Evolutionary conservation across 1,140 invertebrate species (phyloP).

Genomic region (Zaprionus kolodkinae): DNA sequence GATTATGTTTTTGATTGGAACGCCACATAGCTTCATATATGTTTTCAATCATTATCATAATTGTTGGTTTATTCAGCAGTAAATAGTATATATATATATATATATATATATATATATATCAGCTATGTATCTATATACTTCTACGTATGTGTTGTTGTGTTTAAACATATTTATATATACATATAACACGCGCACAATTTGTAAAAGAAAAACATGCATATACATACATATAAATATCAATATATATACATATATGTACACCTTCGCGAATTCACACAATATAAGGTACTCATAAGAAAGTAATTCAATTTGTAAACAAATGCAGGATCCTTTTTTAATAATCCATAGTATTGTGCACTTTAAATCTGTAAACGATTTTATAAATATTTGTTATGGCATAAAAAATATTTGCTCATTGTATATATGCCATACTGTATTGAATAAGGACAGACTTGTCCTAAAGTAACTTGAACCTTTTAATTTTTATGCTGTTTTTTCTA

Average conservation of each 20-base stretch:
- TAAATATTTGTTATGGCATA: slow-evolving; percentile 55
- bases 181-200: slow-evolving; percentile 43
- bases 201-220: slow-evolving; percentile 39
- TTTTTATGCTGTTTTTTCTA: slow-evolving; percentile 14
- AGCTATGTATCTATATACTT: slow-evolving; percentile 37
- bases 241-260: slow-evolving; percentile 16
- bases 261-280: slow-evolving; percentile 12
- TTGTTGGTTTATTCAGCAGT: slow-evolving; percentile 41
- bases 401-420: slow-evolving; percentile 71
- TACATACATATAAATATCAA: slow-evolving; percentile 20
- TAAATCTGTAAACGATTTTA: slow-evolving; percentile 38
- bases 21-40: slow-evolving; percentile 22
- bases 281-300: slow-evolving; percentile 41
- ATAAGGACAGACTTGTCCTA: slow-evolving; percentile 60
- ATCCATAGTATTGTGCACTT: slow-evolving; percentile 62
- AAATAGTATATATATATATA: slow-evolving; percentile 25
- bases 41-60: slow-evolving; percentile 33
- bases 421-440: slow-evolving; percentile 73
- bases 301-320: slow-evolving; percentile 55
- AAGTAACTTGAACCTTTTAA: slow-evolving; percentile 15
- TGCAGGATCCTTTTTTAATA: slow-evolving; percentile 48
- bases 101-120: too few relatives aligned
- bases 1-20: slow-evolving; percentile 25
- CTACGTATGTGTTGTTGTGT: slow-evolving; percentile 44
- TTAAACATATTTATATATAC: slow-evolving; percentile 40